These are phyloP conservation scores for Oryzias curvinotus DNA, from an alignment of 2,113 vertebrate genomes.

Conservation along the genomic window DNA sequence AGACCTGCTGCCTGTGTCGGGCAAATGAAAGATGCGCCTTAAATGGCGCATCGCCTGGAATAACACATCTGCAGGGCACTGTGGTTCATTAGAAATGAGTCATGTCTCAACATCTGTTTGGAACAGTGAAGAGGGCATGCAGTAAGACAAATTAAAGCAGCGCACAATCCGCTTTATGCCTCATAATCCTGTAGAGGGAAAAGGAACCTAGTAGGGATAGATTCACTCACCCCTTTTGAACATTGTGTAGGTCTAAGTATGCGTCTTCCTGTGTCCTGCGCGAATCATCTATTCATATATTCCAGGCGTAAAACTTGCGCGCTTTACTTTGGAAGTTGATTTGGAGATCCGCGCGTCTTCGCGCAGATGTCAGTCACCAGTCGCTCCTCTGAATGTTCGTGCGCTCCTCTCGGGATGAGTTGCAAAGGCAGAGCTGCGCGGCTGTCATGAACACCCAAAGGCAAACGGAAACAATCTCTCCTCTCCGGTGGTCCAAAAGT, in stretches of 20 bases:
- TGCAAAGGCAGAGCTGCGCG: conserved; percentile 10
- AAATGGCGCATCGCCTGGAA: conserved; percentile 47
- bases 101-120: conserved; percentile 31
- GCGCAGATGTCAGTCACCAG: conserved; percentile 36
- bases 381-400: conserved; percentile 42
- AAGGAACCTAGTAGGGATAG: conserved; percentile 28
- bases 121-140: conserved; percentile 4
- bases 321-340: conserved; percentile 62
- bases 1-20: conserved; percentile 35
- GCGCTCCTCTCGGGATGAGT: conserved; percentile 23
- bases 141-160: not conserved
- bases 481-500: conserved; percentile 41
- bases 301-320: conserved; percentile 69
- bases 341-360: conserved; percentile 28
- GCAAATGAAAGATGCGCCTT: conserved; percentile 43
- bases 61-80: conserved; percentile 39
- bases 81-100: conserved; percentile 26
- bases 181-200: not conserved
- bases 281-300: conserved; percentile 76
- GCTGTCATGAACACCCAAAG: conserved; percentile 13
- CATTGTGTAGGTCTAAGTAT: conserved; percentile 73
- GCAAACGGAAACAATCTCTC: conserved; percentile 13
- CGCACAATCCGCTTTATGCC: not conserved
- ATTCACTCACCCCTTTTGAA: conserved; percentile 75
- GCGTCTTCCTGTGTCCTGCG: conserved; percentile 56